Percentiles rank a stretch among this genome's conserved stretches.
Conservation (phyloP, 2,888 invertebrate species). For the Metallyticus violacea region DNA sequence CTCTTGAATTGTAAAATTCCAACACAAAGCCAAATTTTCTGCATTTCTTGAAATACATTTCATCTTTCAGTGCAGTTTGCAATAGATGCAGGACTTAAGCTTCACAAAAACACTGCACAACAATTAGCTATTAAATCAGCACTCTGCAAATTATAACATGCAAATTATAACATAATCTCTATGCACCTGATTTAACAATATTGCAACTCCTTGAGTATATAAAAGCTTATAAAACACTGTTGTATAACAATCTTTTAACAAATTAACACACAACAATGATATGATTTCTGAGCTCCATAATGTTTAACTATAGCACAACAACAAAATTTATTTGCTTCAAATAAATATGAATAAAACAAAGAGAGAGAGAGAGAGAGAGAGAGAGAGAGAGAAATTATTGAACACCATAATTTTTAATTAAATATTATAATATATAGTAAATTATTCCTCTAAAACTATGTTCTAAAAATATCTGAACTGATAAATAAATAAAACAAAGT, state of each 20-base stretch:
- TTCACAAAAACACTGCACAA: background rate
- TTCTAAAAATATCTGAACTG: background rate
- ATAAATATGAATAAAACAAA: background rate
- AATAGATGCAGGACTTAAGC: background rate
- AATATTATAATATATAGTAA: background rate
- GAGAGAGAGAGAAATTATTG: background rate
- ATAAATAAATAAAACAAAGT: background rate
- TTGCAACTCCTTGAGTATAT: background rate
- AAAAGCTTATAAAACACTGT: background rate
- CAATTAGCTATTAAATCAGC: background rate
- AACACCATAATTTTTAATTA: background rate
- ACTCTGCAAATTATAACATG: background rate
- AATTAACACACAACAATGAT: background rate
- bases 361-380: background rate
- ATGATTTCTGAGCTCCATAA: background rate
- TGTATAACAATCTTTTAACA: background rate
- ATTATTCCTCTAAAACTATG: background rate
- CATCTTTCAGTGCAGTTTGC: background rate
- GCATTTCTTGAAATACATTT: background rate
- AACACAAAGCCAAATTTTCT: background rate
- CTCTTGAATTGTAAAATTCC: too few relatives aligned
- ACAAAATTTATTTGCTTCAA: background rate
- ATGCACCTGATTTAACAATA: background rate
- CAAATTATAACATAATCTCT: background rate
- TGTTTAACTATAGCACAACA: background rate